phyloP scores from a whole-genome alignment of 2,113 vertebrate species.

The Bombycilla garrulus region DNA sequence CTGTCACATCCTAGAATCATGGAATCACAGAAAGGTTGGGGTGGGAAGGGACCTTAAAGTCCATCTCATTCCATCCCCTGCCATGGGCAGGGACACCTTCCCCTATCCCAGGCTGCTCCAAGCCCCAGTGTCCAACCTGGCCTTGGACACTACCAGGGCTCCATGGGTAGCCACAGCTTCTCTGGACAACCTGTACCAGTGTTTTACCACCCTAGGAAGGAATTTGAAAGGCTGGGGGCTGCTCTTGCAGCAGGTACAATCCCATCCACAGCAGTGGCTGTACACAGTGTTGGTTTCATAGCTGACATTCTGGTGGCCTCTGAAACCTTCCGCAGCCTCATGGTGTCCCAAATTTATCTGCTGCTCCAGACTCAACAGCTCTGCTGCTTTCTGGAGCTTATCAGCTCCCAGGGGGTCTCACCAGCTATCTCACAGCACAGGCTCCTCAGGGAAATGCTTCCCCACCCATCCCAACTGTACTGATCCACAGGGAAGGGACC shows the following conservation, averaged over 20 bases:
- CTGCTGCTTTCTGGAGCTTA: background rate
- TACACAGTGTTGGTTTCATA: rapidly evolving
- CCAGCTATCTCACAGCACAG: background rate
- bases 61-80: rapidly evolving
- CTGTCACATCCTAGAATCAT: background rate
- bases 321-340: background rate
- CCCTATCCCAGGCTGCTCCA: background rate
- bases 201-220: background rate
- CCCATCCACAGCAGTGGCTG: background rate
- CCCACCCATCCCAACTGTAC: rapidly evolving
- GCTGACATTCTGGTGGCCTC: background rate
- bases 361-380: background rate
- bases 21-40: background rate
- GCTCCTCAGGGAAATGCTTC: background rate
- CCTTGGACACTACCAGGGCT: background rate
- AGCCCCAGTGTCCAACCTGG: background rate
- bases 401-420: background rate
- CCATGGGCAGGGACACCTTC: background rate
- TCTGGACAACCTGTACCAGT: background rate
- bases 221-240: background rate
- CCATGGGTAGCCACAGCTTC: background rate
- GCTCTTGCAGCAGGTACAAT: background rate
- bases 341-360: background rate
- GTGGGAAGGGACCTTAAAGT: background rate
- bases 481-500: background rate